These are phyloP conservation scores for Halictus rubicundus DNA, from an alignment of 1,140 invertebrate genomes.

Conservation along the genomic window DNA sequence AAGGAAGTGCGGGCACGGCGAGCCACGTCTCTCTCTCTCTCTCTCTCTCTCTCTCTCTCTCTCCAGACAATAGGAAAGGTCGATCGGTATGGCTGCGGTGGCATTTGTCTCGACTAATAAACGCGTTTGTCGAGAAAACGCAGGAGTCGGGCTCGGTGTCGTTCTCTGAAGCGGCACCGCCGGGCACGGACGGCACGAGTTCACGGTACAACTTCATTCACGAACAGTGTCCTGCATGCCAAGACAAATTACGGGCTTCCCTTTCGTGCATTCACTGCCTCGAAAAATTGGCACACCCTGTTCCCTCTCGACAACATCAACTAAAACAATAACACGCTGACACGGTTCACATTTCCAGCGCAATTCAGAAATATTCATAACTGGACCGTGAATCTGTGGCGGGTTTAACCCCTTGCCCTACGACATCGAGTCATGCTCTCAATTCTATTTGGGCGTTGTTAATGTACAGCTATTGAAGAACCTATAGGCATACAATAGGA, in stretches of 20 bases:
- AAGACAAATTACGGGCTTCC: conserved; percentile 21
- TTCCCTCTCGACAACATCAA: no score
- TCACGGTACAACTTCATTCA: conserved; percentile 38
- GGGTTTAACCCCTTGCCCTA: no score
- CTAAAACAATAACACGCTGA: no score
- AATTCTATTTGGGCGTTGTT: no score
- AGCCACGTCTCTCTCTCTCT: conserved; percentile 2
- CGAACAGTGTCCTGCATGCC: not conserved
- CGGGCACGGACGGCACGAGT: conserved; percentile 27
- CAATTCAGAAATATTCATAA: no score
- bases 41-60: conserved; percentile 17
- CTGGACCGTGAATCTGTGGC: no score
- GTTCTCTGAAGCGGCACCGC: conserved; percentile 36
- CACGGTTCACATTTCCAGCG: no score
- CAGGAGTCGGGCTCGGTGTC: conserved; percentile 23
- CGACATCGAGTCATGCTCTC: no score
- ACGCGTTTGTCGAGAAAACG: conserved; percentile 53
- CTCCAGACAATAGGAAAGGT: conserved; percentile 49
- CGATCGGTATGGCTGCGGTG: conserved; percentile 12
- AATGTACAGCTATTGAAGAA: no score
- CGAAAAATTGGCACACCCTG: no score
- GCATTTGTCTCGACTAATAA: conserved; percentile 54
- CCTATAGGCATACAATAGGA: no score
- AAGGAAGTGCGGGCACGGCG: not conserved
- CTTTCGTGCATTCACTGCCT: not conserved